Conservation (phyloP, 2,113 vertebrate species). For the Chloebia gouldiae region DNA sequence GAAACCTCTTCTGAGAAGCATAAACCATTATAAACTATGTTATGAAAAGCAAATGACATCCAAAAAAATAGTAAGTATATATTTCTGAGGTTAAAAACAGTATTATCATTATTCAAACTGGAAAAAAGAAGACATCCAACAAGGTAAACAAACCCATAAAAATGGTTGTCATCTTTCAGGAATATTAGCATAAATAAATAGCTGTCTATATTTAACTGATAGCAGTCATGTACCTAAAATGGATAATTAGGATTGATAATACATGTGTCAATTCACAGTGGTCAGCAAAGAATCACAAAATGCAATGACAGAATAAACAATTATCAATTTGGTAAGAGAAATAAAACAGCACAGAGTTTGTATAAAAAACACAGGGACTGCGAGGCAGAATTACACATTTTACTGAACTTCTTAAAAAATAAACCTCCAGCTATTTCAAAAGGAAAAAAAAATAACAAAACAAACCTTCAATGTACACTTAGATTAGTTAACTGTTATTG, state of each 20-base stretch:
- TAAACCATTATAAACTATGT: neutral
- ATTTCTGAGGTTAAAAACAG: neutral
- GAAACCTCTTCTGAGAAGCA: neutral
- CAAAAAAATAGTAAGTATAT: rapidly evolving
- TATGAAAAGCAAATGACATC: neutral
- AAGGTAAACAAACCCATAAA: neutral
- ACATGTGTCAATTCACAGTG: neutral
- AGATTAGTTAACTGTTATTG: neutral
- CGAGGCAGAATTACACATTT: neutral
- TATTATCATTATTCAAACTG: neutral
- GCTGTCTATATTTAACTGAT: neutral
- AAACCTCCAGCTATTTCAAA: neutral
- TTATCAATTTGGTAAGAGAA: neutral
- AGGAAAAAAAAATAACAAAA: neutral
- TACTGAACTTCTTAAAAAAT: neutral
- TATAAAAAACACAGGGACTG: neutral
- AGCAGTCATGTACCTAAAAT: neutral
- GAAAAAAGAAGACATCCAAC: neutral
- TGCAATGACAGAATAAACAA: neutral
- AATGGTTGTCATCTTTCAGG: neutral
- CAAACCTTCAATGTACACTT: neutral
- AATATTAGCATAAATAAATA: neutral
- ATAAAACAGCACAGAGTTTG: neutral
- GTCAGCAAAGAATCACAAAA: neutral
- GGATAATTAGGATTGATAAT: neutral